Conservation (phyloP, 2,888 invertebrate genomes). For the Leptogaster cylindrica region DNA sequence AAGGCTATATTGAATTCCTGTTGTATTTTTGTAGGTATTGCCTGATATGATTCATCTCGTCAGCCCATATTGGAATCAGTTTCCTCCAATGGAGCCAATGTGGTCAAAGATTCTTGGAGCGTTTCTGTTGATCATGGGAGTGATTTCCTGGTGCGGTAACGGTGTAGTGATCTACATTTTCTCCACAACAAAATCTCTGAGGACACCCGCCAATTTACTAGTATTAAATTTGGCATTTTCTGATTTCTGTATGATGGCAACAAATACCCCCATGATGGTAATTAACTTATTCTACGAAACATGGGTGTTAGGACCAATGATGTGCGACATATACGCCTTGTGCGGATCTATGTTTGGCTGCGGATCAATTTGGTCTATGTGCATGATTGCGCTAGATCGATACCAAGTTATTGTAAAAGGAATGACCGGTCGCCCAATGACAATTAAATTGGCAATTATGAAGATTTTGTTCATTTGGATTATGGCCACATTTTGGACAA, state of each 20-base stretch:
- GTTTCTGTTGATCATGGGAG: conserved; percentile 66
- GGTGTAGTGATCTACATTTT: conserved; percentile 69
- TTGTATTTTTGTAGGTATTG: conserved; percentile 63
- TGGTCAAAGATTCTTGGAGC: conserved; percentile 68
- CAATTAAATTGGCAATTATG: conserved; percentile 78
- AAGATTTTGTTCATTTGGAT: conserved; percentile 81
- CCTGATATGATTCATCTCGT: conserved; percentile 72
- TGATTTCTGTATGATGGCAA: conserved; percentile 68
- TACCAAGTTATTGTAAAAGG: conserved; percentile 95
- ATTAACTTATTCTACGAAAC: conserved; percentile 68
- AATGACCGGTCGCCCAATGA: conserved; percentile 83
- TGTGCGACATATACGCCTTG: conserved; percentile 68
- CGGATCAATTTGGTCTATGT: conserved; percentile 92
- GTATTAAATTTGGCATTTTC: conserved; percentile 70
- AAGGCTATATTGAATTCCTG: too few species aligned
- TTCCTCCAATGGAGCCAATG: conserved; percentile 63
- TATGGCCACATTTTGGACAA: conserved; percentile 78
- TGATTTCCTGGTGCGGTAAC: conserved; percentile 58
- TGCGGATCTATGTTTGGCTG: conserved; percentile 80
- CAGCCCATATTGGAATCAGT: conserved; percentile 67
- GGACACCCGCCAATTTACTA: conserved; percentile 69
- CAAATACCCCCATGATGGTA: conserved; percentile 66
- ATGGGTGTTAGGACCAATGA: conserved; percentile 67
- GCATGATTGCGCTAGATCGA: conserved; percentile 88
- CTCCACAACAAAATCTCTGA: conserved; percentile 66